A percentile compares a stretch with the other conserved stretches of the same genome.
phyloP scores from a whole-genome alignment of 2,888 invertebrate genomes.

The Xanthorhoe designata region DNA sequence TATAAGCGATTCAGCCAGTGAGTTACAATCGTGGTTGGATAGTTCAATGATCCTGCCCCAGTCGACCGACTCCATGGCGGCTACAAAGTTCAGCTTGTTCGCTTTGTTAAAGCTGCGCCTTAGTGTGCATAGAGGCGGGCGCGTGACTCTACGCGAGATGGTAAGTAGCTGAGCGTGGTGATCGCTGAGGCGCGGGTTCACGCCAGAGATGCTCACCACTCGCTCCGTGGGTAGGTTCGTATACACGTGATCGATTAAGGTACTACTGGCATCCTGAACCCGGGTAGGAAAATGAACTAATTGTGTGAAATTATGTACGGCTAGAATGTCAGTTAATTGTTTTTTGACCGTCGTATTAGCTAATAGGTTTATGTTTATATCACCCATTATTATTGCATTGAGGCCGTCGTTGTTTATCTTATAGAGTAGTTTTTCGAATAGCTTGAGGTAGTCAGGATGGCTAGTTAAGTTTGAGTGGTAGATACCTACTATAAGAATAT shows the following conservation, averaged over 20 bases:
- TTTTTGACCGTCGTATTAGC: not conserved
- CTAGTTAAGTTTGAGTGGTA: not conserved
- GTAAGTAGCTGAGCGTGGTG: slow-evolving; percentile 4
- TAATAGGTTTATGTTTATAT: not conserved
- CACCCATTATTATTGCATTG: not conserved
- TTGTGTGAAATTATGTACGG: not conserved
- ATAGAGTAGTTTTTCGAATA: not conserved
- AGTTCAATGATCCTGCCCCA: too few species aligned
- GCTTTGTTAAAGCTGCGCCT: too few species aligned
- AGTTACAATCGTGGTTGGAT: too few species aligned
- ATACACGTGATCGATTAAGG: slow-evolving; percentile 20
- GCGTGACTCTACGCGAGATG: too few species aligned
- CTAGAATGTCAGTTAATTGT: not conserved
- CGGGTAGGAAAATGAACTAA: not conserved
- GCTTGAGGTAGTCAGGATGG: not conserved
- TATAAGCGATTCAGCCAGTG: too few species aligned
- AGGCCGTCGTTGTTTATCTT: not conserved
- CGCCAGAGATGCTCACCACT: not conserved
- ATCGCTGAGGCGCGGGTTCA: slow-evolving; percentile 18
- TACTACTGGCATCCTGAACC: not conserved
- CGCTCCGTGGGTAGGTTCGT: slow-evolving; percentile 14
- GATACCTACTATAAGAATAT: not conserved
- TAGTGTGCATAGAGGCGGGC: too few species aligned
- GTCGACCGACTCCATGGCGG: too few species aligned
- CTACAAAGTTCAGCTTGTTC: not conserved